Conservation (phyloP, 2,113 vertebrate genomes). For the Bucco capensis region DNA sequence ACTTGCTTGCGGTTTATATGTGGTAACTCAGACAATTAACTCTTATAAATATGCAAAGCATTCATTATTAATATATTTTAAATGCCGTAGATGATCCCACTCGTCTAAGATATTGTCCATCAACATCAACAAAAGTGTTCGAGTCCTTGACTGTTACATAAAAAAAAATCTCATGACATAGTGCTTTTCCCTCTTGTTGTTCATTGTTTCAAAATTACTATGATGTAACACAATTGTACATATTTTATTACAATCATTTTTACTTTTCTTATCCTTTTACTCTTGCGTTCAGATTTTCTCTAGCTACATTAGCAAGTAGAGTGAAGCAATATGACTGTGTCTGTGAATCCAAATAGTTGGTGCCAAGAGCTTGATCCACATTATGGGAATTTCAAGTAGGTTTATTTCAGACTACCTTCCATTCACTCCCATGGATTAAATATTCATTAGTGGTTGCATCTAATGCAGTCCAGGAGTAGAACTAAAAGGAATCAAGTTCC, state of each 20-base stretch:
- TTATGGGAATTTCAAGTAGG: neutral
- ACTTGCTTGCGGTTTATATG: neutral
- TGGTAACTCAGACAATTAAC: neutral
- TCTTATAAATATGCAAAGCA: too few relatives aligned
- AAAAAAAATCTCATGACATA: neutral
- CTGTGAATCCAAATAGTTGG: neutral
- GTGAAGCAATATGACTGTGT: fast-evolving
- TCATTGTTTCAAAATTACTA: neutral
- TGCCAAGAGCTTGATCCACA: neutral
- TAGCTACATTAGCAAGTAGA: neutral
- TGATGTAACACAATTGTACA: neutral
- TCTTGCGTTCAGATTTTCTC: neutral
- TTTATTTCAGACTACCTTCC: neutral
- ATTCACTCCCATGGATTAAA: neutral
- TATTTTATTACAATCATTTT: neutral
- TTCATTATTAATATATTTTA: neutral
- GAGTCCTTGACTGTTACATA: neutral
- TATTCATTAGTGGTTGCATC: neutral
- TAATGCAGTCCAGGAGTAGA: neutral
- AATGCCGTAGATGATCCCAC: neutral
- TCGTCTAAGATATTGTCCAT: neutral
- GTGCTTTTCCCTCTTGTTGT: neutral
- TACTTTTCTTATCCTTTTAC: neutral
- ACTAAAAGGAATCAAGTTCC: neutral
- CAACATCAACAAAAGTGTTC: neutral